A percentile compares a stretch with the other conserved stretches of the same genome.
These are phyloP conservation scores for Marasmarcha lunaedactyla DNA, from an alignment of 2,888 invertebrate genomes.

Conservation along the genomic window DNA sequence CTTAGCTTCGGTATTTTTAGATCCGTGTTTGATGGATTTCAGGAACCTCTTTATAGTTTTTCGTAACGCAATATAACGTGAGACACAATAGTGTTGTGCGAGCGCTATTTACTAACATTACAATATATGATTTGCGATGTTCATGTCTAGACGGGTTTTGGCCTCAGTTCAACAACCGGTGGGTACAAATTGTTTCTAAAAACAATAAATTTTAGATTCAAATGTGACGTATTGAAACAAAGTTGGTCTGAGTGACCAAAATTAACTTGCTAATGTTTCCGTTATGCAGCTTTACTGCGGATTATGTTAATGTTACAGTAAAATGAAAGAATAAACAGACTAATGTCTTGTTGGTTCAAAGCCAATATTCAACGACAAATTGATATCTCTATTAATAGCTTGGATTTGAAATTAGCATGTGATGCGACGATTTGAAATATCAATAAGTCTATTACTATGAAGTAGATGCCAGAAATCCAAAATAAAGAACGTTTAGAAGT, in stretches of 20 bases:
- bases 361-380: conserved; percentile 44
- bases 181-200: conserved; percentile 22
- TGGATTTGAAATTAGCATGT: conserved; percentile 14
- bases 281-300: neutral
- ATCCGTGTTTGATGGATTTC: conserved; percentile 31
- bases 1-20: conserved; percentile 20
- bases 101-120: conserved; percentile 22
- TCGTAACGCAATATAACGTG: neutral
- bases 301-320: neutral
- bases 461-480: no score
- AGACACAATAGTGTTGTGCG: neutral
- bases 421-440: no score
- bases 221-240: no score
- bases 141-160: conserved; percentile 36
- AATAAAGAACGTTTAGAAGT: no score
- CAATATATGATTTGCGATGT: conserved; percentile 30
- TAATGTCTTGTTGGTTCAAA: conserved; percentile 23
- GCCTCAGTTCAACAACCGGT: conserved; percentile 37
- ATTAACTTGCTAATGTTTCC: conserved; percentile 7
- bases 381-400: conserved; percentile 16
- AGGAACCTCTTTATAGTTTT: conserved; percentile 7
- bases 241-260: no score
- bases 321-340: neutral
- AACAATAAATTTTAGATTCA: conserved; percentile 18
- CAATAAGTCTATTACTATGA: no score